A percentile compares a stretch with the other conserved stretches of the same genome.
These are phyloP conservation scores for Dione vanillae DNA, from an alignment of 2,888 invertebrate species.

Conservation along the genomic window DNA sequence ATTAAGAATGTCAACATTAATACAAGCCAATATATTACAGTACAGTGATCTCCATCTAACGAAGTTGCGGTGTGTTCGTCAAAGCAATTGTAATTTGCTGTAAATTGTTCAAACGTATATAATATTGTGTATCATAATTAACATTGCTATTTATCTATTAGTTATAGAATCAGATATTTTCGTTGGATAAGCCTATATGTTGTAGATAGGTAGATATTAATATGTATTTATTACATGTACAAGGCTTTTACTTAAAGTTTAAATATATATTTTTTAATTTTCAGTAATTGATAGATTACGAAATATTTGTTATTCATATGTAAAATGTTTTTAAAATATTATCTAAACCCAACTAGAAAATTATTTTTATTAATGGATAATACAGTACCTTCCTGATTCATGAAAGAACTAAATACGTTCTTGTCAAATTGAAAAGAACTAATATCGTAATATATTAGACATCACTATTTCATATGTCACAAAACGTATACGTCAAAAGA, in stretches of 20 bases:
- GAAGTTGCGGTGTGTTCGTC: conserved; percentile 38
- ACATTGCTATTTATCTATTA: conserved; percentile 20
- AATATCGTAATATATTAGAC: background rate
- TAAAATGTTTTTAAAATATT: too few relatives aligned
- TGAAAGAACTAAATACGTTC: too few relatives aligned
- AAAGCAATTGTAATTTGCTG: conserved; percentile 38
- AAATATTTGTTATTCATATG: too few relatives aligned
- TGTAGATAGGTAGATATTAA: too few relatives aligned
- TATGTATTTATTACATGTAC: too few relatives aligned
- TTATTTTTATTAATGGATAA: too few relatives aligned
- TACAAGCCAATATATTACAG: conserved; percentile 40
- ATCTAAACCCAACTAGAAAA: too few relatives aligned
- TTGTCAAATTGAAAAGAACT: background rate
- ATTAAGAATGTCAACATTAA: conserved; percentile 36
- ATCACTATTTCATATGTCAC: background rate
- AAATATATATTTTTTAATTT: too few relatives aligned
- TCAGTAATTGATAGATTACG: too few relatives aligned
- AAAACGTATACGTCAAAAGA: background rate
- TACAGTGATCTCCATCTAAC: conserved; percentile 37
- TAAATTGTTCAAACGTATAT: conserved; percentile 35
- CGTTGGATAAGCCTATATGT: background rate
- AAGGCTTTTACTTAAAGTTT: too few relatives aligned
- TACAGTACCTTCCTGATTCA: too few relatives aligned
- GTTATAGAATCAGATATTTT: background rate
- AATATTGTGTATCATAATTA: conserved; percentile 20